Evolutionary conservation across 2,113 vertebrate species (phyloP).

Genomic region (Apteryx mantelli): DNA sequence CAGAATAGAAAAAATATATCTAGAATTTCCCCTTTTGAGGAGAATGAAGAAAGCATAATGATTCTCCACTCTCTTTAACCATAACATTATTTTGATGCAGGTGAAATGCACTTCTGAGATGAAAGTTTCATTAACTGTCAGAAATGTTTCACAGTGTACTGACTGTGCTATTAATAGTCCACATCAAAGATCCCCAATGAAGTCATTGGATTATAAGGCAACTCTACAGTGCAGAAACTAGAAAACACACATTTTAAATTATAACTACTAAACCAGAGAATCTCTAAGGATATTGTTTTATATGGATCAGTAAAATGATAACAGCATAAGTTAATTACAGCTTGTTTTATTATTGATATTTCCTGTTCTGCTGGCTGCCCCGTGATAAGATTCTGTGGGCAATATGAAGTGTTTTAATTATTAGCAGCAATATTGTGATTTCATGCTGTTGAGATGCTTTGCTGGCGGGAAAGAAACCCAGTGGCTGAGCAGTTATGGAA

Average conservation of each 20-base stretch:
- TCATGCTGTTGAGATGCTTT: neutral
- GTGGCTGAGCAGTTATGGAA: neutral
- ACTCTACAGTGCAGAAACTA: neutral
- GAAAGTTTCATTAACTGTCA: neutral
- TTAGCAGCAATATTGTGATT: neutral
- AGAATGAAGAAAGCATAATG: neutral
- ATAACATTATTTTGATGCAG: neutral
- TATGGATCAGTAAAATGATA: constrained; percentile 7
- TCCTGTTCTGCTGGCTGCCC: neutral
- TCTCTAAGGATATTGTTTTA: neutral
- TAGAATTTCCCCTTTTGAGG: neutral
- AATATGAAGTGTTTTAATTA: neutral
- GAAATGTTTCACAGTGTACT: neutral
- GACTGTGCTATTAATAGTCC: neutral
- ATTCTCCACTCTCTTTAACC: neutral
- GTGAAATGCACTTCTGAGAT: neutral
- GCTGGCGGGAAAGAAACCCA: neutral
- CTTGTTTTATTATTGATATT: constrained; percentile 10
- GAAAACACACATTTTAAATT: neutral
- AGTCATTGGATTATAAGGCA: neutral
- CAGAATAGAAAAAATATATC: neutral
- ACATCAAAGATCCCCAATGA: neutral
- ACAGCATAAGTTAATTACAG: neutral
- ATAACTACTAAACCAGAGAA: neutral
- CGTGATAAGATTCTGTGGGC: neutral